A percentile compares a stretch with the other conserved stretches of the same genome.
Conservation (phyloP, 2,797 vertebrate species). For the Manis crassicaudata region DNA sequence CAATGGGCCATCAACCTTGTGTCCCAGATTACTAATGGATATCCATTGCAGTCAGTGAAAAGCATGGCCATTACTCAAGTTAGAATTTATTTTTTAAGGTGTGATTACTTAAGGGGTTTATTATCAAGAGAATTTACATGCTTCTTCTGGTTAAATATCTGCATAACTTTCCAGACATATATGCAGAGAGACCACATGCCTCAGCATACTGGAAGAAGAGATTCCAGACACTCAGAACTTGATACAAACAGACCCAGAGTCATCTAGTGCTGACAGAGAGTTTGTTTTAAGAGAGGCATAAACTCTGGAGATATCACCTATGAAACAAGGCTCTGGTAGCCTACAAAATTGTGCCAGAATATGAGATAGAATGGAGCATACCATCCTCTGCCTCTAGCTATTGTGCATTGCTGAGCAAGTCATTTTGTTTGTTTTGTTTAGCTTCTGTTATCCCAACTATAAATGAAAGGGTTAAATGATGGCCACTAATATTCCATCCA, state of each 20-base stretch:
- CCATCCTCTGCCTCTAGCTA: background rate
- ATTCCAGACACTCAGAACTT: background rate
- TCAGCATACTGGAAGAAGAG: background rate
- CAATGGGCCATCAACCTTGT: background rate
- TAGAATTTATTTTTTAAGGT: background rate
- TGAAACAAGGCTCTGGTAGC: background rate
- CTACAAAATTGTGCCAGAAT: background rate
- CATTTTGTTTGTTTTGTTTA: background rate
- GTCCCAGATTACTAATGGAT: background rate
- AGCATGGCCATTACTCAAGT: background rate
- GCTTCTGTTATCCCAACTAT: background rate
- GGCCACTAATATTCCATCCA: background rate
- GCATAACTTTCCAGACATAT: background rate
- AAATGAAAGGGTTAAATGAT: background rate
- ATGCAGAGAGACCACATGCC: background rate
- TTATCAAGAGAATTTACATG: background rate
- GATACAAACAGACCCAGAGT: background rate
- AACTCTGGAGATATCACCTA: background rate
- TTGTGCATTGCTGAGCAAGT: background rate
- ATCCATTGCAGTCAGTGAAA: background rate
- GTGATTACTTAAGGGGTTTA: background rate
- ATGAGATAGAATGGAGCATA: background rate
- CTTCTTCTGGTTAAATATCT: constrained; percentile 5
- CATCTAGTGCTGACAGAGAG: background rate
- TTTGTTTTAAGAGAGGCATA: background rate